phyloP scores from a whole-genome alignment of 2,888 invertebrate species.

The Protula sp. region DNA sequence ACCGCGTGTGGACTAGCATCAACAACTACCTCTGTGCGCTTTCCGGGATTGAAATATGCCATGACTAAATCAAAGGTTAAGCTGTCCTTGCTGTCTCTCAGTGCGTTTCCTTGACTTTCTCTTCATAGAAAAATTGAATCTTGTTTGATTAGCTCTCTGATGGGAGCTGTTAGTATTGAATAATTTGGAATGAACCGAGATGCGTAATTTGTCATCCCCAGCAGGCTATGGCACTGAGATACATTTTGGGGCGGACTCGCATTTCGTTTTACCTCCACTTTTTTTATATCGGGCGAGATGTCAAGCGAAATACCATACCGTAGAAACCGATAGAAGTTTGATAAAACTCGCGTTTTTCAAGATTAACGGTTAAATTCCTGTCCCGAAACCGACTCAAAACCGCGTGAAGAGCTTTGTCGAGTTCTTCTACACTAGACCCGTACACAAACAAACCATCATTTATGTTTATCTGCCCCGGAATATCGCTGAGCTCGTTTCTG shows the following conservation, averaged over 20 bases:
- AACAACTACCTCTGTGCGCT: conserved; percentile 23
- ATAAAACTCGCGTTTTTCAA: conserved; percentile 37
- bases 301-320: conserved; percentile 2
- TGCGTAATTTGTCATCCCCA: no score
- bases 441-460: conserved; percentile 15
- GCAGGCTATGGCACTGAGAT: no score
- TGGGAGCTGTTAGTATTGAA: conserved; percentile 19
- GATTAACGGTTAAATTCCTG: no score
- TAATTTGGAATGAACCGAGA: no score
- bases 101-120: neutral
- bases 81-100: neutral
- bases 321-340: conserved; percentile 1
- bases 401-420: conserved; percentile 8
- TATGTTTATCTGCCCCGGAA: conserved; percentile 6
- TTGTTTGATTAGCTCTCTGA: conserved; percentile 25
- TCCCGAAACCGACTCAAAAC: no score
- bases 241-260: no score
- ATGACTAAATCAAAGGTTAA: conserved; percentile 20
- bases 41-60: conserved; percentile 23
- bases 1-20: conserved; percentile 29
- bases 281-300: no score
- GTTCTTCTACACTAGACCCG: conserved; percentile 4
- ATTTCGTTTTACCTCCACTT: no score
- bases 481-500: conserved; percentile 1
- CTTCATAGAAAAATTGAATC: no score